Percentiles rank a stretch among this genome's conserved stretches.
phyloP scores from a whole-genome alignment of 2,113 vertebrate species.

The Platycercus adscitus region DNA sequence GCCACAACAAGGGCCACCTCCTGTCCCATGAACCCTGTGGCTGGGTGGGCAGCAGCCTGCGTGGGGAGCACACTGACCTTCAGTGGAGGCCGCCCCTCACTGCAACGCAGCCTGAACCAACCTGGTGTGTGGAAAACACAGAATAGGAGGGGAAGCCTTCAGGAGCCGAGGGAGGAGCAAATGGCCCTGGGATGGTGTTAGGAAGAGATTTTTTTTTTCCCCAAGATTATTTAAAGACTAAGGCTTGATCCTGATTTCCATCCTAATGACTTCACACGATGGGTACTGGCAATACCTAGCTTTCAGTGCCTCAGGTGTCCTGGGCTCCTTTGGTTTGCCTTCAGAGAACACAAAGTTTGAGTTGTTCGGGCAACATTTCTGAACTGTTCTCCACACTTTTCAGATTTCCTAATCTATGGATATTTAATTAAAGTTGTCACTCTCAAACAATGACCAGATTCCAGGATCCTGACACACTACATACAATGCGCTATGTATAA shows the following conservation, averaged over 20 bases:
- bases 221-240: not conserved
- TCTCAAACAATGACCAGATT: not conserved
- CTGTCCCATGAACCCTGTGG: rapidly evolving
- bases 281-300: not conserved
- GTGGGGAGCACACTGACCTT: not conserved
- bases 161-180: not conserved
- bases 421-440: not conserved
- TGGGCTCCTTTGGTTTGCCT: not conserved
- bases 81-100: not conserved
- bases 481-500: not conserved
- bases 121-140: not conserved
- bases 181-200: rapidly evolving
- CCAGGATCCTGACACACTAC: not conserved
- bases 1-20: too few relatives aligned
- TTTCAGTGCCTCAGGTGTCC: not conserved
- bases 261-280: not conserved
- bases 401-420: not conserved
- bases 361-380: not conserved
- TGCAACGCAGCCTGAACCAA: not conserved
- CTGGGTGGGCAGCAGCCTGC: rapidly evolving
- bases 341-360: not conserved
- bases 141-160: rapidly evolving
- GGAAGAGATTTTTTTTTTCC: not conserved
- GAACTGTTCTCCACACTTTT: not conserved
- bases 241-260: not conserved